Conservation (phyloP, 2,888 invertebrate species). For the Chrysodeixis includens region DNA sequence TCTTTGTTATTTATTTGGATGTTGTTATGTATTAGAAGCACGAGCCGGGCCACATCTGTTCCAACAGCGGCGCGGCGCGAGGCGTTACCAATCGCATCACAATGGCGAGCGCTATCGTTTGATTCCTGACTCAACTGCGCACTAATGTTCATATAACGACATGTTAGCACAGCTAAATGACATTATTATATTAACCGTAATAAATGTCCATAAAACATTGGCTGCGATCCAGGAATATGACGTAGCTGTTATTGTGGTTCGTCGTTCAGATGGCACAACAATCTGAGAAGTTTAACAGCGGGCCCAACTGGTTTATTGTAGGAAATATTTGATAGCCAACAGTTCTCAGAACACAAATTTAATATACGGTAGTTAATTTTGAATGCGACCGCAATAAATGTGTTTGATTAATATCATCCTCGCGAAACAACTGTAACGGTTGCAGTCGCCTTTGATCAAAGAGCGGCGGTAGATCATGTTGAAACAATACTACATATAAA, state of each 20-base stretch:
- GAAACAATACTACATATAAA: constrained; percentile 70
- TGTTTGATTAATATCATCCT: constrained; percentile 86
- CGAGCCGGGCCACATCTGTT: constrained; percentile 61
- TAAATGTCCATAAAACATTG: constrained; percentile 81
- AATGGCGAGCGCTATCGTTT: constrained; percentile 44
- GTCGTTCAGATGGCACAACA: constrained; percentile 68
- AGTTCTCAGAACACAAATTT: constrained; percentile 82
- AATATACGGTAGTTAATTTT: constrained; percentile 83
- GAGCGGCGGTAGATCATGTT: constrained; percentile 76
- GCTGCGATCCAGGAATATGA: constrained; percentile 80
- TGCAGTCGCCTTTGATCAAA: constrained; percentile 79
- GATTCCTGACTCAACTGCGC: constrained; percentile 39
- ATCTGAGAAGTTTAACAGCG: constrained; percentile 78
- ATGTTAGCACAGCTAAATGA: constrained; percentile 67
- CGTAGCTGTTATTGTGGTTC: constrained; percentile 72
- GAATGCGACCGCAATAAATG: constrained; percentile 84
- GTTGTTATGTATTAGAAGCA: constrained; percentile 62
- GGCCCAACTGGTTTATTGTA: constrained; percentile 79
- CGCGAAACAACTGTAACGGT: constrained; percentile 83
- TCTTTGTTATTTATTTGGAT: constrained; percentile 77
- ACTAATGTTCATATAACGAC: constrained; percentile 44
- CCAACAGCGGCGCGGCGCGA: constrained; percentile 42
- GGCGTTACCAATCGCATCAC: constrained; percentile 49
- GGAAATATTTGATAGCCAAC: constrained; percentile 86
- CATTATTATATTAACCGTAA: constrained; percentile 68